Base-by-base conservation (phyloP, 2,797 vertebrate genomes). In the Lepus oiostolus region DNA sequence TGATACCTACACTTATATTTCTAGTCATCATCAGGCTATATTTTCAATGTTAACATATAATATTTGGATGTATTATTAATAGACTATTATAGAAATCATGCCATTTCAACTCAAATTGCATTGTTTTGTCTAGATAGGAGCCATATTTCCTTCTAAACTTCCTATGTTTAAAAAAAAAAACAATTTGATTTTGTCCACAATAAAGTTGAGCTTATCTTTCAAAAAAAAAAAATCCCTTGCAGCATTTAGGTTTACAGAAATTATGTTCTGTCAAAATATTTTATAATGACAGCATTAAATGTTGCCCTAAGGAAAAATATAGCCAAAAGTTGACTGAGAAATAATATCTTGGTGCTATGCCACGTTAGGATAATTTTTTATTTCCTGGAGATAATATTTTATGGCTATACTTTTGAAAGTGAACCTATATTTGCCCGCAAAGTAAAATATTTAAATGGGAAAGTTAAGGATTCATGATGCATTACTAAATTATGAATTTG, bases 381-480 rank as follows among this genome's bases (percentile, higher is more conserved):
- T 89, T 96, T 97, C 70, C 86, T 91, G 17, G 35, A 96, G 96
- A 96, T 95, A 96, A 91, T 96, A 95, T 96, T 96, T 97, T 97
- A 97, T 89, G 65, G 84, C 58, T 54, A 79, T 50, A 88, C 72
- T 95, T 96, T 93, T 91, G 84, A 94, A 96, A 94, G 68, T 90
- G 94, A 95, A 90, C 85, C 81, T 95, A 67, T 87, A 94, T 93
- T 96, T 97, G 63, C 50, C 92, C 74, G 62, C 86, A 96, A 96
- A 96, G 85, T 96, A 65, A 58, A 96, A 91, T 96, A 96, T 97
- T 96, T 90, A 96, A 96, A 95, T 95, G 83, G 90, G 70, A 97
- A 96, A 97, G 95, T 96, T 97, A 96, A 97, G 93, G 92, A 93
- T 96, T 97, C 96, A 97, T 97, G 95, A 97, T 97, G 96, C 97